Conservation (phyloP, 1,140 invertebrate species). For the Mercenaria mercenaria region DNA sequence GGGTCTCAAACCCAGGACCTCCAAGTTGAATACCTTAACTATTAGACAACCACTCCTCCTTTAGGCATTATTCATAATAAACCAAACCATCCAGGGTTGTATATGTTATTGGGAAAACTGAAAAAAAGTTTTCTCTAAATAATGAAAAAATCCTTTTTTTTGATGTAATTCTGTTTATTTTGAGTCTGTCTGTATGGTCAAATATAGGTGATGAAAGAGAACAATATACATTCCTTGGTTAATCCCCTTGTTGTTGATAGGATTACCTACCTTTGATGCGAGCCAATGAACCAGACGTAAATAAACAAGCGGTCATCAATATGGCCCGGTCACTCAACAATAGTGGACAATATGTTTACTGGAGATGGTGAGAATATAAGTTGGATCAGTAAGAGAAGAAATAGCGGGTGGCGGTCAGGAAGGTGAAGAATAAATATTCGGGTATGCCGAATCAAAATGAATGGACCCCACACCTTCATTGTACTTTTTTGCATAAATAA, state of each 20-base stretch:
- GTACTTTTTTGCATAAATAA: neutral
- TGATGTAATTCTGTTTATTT: too few species aligned
- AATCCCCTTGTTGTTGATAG: slow-evolving; percentile 15
- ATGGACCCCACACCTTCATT: neutral
- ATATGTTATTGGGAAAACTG: too few species aligned
- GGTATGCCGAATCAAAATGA: neutral
- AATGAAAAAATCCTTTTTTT: too few species aligned
- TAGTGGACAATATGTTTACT: neutral
- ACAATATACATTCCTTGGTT: slow-evolving; percentile 16
- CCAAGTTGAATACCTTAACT: too few species aligned
- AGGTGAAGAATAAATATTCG: neutral
- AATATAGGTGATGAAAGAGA: neutral
- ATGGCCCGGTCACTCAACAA: slow-evolving; percentile 10
- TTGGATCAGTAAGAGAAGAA: neutral
- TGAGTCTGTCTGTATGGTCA: too few species aligned
- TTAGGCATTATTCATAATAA: too few species aligned
- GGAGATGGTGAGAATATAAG: slow-evolving; percentile 12
- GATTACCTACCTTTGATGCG: neutral
- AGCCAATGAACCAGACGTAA: neutral
- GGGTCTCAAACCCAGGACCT: too few species aligned
- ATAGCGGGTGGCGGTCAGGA: neutral
- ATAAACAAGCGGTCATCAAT: slow-evolving; percentile 23
- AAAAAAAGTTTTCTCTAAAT: too few species aligned
- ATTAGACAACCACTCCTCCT: too few species aligned
- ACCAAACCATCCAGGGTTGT: too few species aligned